These are phyloP conservation scores for Neosilurus mollespiculum DNA, from an alignment of 2,797 vertebrate species.

Conservation along the genomic window DNA sequence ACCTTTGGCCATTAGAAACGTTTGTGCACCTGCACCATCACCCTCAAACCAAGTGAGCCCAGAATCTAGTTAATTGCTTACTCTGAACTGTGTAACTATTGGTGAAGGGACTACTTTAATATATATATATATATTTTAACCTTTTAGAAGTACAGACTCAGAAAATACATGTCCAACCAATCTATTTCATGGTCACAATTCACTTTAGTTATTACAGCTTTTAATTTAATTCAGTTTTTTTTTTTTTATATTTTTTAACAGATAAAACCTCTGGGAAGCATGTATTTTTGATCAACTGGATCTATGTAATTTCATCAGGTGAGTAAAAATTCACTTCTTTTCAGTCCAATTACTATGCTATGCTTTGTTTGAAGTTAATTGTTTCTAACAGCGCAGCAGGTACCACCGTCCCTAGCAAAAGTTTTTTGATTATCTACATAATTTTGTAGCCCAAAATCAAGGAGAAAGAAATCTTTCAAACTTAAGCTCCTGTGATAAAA, in stretches of 20 bases:
- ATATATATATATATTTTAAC: no score
- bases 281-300: not conserved
- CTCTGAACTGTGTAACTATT: not conserved
- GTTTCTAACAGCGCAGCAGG: not conserved
- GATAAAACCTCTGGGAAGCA: not conserved
- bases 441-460: not conserved
- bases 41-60: not conserved
- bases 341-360: not conserved
- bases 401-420: not conserved
- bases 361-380: not conserved
- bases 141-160: not conserved
- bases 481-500: not conserved
- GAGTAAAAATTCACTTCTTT: not conserved
- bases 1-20: not conserved
- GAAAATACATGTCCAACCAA: not conserved
- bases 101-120: not conserved
- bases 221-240: not conserved
- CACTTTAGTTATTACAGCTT: not conserved
- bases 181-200: not conserved
- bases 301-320: not conserved
- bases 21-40: not conserved
- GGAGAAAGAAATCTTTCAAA: not conserved
- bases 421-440: not conserved
- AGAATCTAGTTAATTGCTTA: not conserved
- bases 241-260: not conserved